Conservation (phyloP, 64 coral and sea anemone species). For the Actinia tenebrosa region DNA sequence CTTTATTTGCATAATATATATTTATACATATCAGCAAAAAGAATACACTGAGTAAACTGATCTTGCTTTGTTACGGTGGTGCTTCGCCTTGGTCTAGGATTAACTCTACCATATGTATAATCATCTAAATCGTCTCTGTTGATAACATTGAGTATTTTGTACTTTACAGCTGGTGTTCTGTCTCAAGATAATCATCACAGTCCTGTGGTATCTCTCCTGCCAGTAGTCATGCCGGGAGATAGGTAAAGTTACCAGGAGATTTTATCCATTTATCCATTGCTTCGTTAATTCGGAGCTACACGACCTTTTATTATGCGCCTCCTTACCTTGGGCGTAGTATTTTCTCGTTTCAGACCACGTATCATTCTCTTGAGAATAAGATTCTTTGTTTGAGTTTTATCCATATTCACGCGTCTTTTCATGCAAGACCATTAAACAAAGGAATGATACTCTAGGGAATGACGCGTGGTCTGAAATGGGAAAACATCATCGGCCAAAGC, state of each 20-base stretch:
- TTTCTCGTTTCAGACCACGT: too few species aligned
- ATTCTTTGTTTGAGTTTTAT: too few species aligned
- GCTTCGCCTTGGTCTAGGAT: background rate
- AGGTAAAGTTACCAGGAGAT: slow-evolving; percentile 38
- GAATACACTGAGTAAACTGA: background rate
- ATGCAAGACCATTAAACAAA: too few species aligned
- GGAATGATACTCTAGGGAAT: too few species aligned
- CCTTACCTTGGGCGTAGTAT: too few species aligned
- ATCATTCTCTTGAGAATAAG: too few species aligned
- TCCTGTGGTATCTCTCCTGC: slow-evolving; percentile 75
- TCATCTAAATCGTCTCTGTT: background rate
- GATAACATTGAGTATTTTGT: slow-evolving; percentile 1
- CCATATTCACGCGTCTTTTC: too few species aligned
- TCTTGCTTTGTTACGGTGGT: background rate
- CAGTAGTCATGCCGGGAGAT: slow-evolving; percentile 85
- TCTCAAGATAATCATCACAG: slow-evolving; percentile 86
- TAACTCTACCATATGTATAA: background rate
- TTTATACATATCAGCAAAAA: too few species aligned
- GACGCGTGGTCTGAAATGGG: too few species aligned
- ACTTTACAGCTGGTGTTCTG: slow-evolving; percentile 76
- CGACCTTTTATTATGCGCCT: too few species aligned
- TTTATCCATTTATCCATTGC: background rate
- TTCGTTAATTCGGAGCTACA: background rate
- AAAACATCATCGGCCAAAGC: too few species aligned
- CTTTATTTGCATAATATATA: too few species aligned